Conservation (phyloP, 2,113 vertebrate genomes). For the Callospermophilus lateralis region DNA sequence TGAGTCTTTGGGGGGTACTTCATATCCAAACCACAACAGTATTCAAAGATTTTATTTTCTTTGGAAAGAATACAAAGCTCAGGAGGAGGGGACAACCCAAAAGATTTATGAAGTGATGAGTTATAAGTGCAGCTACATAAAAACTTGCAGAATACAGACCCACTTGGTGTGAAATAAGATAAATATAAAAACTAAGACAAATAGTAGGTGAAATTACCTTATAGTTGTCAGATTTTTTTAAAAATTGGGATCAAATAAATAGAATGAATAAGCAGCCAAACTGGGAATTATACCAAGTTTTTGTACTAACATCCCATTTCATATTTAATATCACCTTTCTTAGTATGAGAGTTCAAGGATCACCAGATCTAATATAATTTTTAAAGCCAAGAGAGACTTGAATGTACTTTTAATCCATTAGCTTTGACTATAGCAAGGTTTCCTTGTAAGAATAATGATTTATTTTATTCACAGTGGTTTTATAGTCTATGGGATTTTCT, state of each 20-base stretch:
- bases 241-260: background rate
- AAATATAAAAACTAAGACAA: background rate
- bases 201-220: background rate
- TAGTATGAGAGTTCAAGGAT: background rate
- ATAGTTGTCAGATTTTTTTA: background rate
- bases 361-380: background rate
- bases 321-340: background rate
- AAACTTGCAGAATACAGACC: background rate
- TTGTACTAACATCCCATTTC: background rate
- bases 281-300: background rate
- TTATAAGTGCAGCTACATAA: background rate
- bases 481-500: background rate
- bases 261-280: background rate
- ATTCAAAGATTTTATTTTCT: background rate
- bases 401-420: background rate
- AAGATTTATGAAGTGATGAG: background rate
- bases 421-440: background rate
- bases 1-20: no score
- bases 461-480: background rate
- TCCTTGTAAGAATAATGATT: background rate
- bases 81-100: background rate
- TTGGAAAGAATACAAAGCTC: background rate
- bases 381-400: background rate
- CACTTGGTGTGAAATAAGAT: background rate
- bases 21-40: no score